Conservation (phyloP, 37 sponge, comb jelly and placozoan genomes). For the Tethya wilhelma region DNA sequence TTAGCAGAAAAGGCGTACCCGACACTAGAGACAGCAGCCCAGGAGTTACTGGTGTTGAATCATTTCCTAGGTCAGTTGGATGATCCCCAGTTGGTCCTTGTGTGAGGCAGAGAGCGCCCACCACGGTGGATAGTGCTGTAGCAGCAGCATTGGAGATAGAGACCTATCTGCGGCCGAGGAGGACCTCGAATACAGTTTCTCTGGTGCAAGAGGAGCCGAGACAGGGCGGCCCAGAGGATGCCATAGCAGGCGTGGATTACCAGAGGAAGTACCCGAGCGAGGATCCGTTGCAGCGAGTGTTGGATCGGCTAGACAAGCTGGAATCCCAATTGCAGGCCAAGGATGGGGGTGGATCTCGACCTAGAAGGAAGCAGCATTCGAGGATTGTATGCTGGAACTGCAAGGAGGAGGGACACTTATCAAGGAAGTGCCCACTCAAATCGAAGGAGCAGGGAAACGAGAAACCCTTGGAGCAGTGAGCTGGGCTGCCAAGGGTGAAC, state of each 20-base stretch:
- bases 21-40: conserved; percentile 11
- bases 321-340: background rate
- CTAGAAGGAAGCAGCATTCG: background rate
- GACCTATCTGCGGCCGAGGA: background rate
- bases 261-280: background rate
- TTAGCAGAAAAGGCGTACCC: conserved; percentile 41
- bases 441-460: conserved; percentile 35
- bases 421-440: conserved; percentile 21
- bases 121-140: conserved; percentile 6
- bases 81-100: conserved; percentile 16
- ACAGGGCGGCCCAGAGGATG: background rate
- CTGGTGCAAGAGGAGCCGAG: background rate
- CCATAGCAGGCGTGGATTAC: too few species aligned
- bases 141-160: conserved; percentile 36
- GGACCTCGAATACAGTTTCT: background rate
- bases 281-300: background rate
- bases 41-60: conserved; percentile 15
- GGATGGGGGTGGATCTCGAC: background rate
- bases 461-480: too few species aligned
- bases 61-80: conserved; percentile 12
- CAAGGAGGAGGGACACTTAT: conserved; percentile 21
- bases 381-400: conserved; percentile 20
- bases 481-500: conserved; percentile 25
- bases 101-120: conserved; percentile 14
- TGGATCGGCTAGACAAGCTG: conserved; percentile 21